Conservation (phyloP, 2,113 vertebrate genomes). For the Vulpes ferrilata region DNA sequence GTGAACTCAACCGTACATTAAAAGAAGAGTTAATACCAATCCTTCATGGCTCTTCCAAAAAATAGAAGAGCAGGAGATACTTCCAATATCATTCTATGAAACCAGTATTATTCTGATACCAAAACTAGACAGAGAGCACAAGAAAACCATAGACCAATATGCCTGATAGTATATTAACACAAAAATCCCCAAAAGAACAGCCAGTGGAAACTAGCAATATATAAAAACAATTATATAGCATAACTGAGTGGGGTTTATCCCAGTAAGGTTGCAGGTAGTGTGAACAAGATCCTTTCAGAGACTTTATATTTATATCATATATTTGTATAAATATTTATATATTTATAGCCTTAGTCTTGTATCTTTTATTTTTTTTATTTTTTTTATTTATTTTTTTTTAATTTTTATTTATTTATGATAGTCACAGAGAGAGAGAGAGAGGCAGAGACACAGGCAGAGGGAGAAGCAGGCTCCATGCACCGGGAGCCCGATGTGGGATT, state of each 20-base stretch:
- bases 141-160: not conserved
- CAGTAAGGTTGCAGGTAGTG: not conserved
- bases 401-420: too few relatives aligned
- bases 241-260: not conserved
- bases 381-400: too few relatives aligned
- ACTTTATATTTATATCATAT: not conserved
- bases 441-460: too few relatives aligned
- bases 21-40: not conserved
- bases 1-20: not conserved
- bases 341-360: not conserved
- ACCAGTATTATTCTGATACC: too few relatives aligned
- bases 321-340: not conserved
- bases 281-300: not conserved
- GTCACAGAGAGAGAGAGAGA: too few relatives aligned
- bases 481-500: too few relatives aligned
- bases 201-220: not conserved
- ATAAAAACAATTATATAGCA: not conserved
- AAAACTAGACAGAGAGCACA: not conserved
- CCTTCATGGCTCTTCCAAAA: not conserved
- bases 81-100: not conserved
- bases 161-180: not conserved
- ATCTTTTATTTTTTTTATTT: too few relatives aligned
- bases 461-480: too few relatives aligned
- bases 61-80: not conserved
- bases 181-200: not conserved